These are phyloP conservation scores for Drosophila trapezifrons DNA, from an alignment of 1,140 invertebrate genomes.

Conservation along the genomic window DNA sequence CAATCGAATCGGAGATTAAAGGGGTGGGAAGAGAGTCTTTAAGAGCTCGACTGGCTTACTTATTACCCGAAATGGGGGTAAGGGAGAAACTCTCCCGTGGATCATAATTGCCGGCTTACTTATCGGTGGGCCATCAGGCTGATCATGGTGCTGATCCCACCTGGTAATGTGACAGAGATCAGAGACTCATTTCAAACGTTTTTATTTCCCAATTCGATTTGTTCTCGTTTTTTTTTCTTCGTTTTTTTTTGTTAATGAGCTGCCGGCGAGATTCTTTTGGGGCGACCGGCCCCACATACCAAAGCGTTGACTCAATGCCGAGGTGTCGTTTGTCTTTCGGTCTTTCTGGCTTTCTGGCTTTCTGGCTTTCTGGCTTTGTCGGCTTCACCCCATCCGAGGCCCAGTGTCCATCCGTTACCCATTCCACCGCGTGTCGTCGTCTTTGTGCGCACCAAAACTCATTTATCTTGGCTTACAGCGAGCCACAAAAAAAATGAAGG, in stretches of 20 bases:
- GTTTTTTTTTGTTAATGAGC: conserved; percentile 66
- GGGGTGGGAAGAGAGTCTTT: not conserved
- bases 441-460: conserved; percentile 80
- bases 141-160: conserved; percentile 12
- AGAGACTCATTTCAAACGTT: not conserved
- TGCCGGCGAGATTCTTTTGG: conserved; percentile 53
- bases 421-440: conserved; percentile 61
- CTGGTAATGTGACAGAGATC: conserved; percentile 19
- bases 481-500: conserved; percentile 19
- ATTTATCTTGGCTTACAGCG: conserved; percentile 79
- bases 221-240: not conserved
- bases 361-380: conserved; percentile 62
- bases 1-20: conserved; percentile 22
- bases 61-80: not conserved
- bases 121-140: no score
- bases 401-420: conserved; percentile 16
- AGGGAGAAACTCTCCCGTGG: no score
- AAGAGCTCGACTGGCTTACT: not conserved
- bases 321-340: conserved; percentile 78
- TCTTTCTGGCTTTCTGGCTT: conserved; percentile 35
- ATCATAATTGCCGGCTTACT: no score
- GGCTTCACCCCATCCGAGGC: conserved; percentile 38
- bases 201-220: not conserved
- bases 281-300: no score
- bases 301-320: conserved; percentile 79